Base-by-base conservation (phyloP, 53 echinoderm and acorn worm species). In the Henricia sp. region DNA sequence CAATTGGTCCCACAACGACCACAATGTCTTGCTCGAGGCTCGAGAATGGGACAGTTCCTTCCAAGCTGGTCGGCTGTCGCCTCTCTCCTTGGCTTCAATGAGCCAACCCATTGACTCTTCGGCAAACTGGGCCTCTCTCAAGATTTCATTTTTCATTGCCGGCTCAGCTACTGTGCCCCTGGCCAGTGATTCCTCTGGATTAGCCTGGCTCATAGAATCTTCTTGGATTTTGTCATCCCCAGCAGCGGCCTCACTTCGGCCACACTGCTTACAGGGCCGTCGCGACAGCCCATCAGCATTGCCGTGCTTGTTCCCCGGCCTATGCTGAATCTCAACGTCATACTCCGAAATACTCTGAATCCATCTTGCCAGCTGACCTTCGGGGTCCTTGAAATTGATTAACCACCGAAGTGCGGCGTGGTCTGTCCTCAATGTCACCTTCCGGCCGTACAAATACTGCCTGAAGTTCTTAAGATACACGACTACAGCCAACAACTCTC, bases 191-290 rank as follows among this genome's bases (percentile, higher is more conserved):
- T 46, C 48, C 48, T 48, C 48, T 48, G 48, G 9, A 48, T 11
- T 16, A 9, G 16, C 48, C 48, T n/a, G n/a, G n/a, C n/a, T n/a
- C n/a, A n/a, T n/a, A n/a, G n/a, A n/a, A n/a, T n/a, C n/a, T n/a
- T n/a, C n/a, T n/a, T n/a, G n/a, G n/a, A n/a, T n/a, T n/a, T n/a
- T n/a, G n/a, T n/a, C 48, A 11, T 11, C 48, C 9, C 9, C 48
- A 16, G 50, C 83, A n/a, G 82, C 25, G 3, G 41, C 68, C 9
- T 86, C 32, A 6, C 82, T 66, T 82, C 82, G 87, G 2, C 66
- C 19, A 37, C 66, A 66, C 66, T 66, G 66, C 28, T 66, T 66
- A 38, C 66, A 8, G 14, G 16, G 66, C 66, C 37, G 35, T 16
- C 35, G 66, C 37, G 66, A 66, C 66, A 66, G 19, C 14, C 4